phyloP scores from a whole-genome alignment of 2,888 invertebrate genomes.

The Lasiommata megera region DNA sequence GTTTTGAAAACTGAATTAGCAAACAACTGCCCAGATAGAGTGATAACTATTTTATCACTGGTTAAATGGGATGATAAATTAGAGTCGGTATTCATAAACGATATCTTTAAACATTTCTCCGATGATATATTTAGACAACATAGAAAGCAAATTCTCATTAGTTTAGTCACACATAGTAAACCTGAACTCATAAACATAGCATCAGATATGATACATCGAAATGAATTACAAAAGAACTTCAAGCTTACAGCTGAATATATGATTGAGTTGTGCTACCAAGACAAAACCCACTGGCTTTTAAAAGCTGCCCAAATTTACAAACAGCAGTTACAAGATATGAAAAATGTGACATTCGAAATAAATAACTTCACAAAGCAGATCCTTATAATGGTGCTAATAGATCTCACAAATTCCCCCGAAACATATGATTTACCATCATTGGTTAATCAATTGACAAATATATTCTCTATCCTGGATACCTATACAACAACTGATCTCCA shows the following conservation, averaged over 20 bases:
- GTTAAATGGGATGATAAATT: constrained; percentile 58
- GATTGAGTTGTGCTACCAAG: constrained; percentile 74
- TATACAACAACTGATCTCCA: constrained; percentile 67
- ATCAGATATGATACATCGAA: constrained; percentile 62
- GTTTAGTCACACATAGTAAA: constrained; percentile 61
- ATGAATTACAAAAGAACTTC: constrained; percentile 67
- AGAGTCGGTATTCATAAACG: constrained; percentile 50
- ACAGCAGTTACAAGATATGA: constrained; percentile 68
- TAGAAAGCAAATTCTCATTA: constrained; percentile 69
- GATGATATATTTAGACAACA: constrained; percentile 63
- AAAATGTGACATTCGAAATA: constrained; percentile 72
- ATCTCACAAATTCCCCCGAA: constrained; percentile 71
- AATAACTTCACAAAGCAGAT: constrained; percentile 76
- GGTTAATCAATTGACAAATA: constrained; percentile 69
- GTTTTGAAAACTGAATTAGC: constrained; percentile 56
- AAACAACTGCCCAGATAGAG: constrained; percentile 56
- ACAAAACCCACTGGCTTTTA: constrained; percentile 72
- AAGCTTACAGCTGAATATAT: constrained; percentile 75
- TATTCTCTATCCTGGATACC: constrained; percentile 73
- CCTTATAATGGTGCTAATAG: constrained; percentile 73
- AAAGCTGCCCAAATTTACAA: constrained; percentile 73
- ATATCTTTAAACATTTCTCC: constrained; percentile 56
- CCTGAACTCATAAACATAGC: constrained; percentile 58
- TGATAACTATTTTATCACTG: constrained; percentile 61
- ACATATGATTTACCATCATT: constrained; percentile 69